Conservation (phyloP, 2,888 invertebrate genomes). For the Onthophagus sagittarius region DNA sequence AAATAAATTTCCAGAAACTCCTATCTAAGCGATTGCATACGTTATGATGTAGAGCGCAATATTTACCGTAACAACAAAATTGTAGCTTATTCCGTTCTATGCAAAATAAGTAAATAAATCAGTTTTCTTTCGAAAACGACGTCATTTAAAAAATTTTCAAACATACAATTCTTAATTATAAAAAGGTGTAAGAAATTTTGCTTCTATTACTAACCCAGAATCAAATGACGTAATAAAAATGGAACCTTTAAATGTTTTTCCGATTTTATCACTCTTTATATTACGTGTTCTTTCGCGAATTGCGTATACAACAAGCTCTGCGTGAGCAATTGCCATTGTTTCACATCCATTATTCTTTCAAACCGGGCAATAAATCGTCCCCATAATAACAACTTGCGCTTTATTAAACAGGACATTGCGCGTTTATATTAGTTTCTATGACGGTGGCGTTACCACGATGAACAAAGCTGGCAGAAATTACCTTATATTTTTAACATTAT, state of each 20-base stretch:
- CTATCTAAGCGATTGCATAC: background rate
- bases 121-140: no score
- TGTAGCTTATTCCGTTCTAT: background rate
- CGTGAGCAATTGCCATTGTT: background rate
- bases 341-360: background rate
- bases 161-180: no score
- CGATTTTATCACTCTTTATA: background rate
- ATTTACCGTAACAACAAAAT: background rate
- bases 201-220: background rate
- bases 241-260: background rate
- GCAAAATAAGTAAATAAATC: background rate
- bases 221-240: background rate
- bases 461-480: background rate
- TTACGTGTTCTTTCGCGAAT: background rate
- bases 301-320: background rate
- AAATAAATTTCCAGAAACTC: background rate
- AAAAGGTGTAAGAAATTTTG: no score
- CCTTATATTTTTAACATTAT: background rate
- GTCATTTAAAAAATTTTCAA: no score
- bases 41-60: background rate
- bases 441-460: background rate
- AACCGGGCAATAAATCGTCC: background rate
- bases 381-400: background rate
- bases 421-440: background rate
- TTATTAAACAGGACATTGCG: background rate